These are phyloP conservation scores for Anagyrus pseudococci DNA, from an alignment of 2,888 invertebrate genomes.

Conservation along the genomic window DNA sequence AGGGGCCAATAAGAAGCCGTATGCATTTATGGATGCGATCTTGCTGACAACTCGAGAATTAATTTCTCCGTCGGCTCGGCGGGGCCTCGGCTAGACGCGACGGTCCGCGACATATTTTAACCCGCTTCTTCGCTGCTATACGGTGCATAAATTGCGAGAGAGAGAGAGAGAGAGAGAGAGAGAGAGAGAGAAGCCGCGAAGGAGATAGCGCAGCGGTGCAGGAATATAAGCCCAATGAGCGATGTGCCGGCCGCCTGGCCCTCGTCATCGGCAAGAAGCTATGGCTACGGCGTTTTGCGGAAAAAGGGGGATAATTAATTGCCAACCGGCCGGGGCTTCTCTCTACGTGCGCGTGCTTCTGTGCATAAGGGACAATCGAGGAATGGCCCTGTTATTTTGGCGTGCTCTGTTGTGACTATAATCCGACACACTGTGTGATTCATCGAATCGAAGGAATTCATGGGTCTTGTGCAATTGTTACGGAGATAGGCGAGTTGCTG, in stretches of 20 bases:
- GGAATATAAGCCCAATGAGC: conserved; percentile 30
- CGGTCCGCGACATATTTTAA: conserved; percentile 55
- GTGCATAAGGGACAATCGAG: neutral
- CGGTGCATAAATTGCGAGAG: conserved; percentile 38
- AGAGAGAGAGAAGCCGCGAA: neutral
- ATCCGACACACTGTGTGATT: conserved; percentile 23
- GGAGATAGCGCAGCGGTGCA: conserved; percentile 17
- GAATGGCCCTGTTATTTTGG: conserved; percentile 23
- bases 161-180: too few species aligned
- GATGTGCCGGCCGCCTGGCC: conserved; percentile 25
- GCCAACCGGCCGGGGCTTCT: neutral
- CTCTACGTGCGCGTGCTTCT: neutral
- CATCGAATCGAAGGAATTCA: neutral
- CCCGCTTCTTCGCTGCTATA: conserved; percentile 52
- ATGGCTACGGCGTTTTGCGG: conserved; percentile 4
- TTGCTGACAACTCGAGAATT: conserved; percentile 54
- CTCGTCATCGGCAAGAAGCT: conserved; percentile 32
- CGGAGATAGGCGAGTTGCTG: too few species aligned
- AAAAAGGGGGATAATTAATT: conserved; percentile 23
- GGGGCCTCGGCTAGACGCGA: conserved; percentile 32
- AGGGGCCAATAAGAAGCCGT: conserved; percentile 37
- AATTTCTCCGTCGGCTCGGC: conserved; percentile 46
- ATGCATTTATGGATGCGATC: conserved; percentile 56
- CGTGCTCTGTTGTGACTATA: conserved; percentile 10
- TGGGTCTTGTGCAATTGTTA: too few species aligned